Evolutionary conservation across 2,113 vertebrate genomes (phyloP).

Genomic region (Egretta garzetta): DNA sequence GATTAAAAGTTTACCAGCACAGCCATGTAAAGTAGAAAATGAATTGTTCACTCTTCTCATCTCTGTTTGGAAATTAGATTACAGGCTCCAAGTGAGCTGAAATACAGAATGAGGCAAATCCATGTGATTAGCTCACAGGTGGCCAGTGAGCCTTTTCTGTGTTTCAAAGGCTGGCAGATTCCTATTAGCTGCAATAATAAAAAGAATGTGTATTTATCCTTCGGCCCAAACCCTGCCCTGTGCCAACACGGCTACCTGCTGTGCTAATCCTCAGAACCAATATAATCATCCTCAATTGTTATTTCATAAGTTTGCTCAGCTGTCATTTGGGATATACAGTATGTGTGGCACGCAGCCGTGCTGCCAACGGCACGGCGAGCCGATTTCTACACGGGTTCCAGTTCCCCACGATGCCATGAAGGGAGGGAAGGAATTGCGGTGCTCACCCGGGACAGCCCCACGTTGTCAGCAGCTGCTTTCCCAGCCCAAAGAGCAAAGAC

Average conservation of each 20-base stretch:
- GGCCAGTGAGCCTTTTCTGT: constrained; percentile 45
- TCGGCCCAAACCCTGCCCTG: constrained; percentile 67
- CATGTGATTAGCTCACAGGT: constrained; percentile 38
- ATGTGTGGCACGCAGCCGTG: neutral
- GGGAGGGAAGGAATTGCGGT: neutral
- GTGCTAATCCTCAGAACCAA: constrained; percentile 63
- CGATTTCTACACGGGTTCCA: neutral
- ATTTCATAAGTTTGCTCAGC: constrained; percentile 58
- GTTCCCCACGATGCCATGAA: neutral
- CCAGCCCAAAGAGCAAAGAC: neutral
- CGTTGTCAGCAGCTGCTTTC: neutral
- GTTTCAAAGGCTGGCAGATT: constrained; percentile 76
- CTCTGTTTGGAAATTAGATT: constrained; percentile 60
- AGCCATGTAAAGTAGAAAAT: constrained; percentile 18
- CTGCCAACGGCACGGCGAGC: neutral
- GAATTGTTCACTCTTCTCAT: constrained; percentile 47
- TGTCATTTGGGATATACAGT: neutral
- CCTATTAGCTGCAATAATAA: constrained; percentile 74
- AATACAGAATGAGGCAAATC: constrained; percentile 42
- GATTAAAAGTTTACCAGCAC: constrained; percentile 35
- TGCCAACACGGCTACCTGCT: constrained; percentile 45
- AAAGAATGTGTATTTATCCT: constrained; percentile 75
- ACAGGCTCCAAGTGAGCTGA: constrained; percentile 5
- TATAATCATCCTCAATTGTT: constrained; percentile 23
- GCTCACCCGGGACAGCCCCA: neutral